Percentiles rank a stretch among this genome's conserved stretches.
Conservation (phyloP, 1,140 invertebrate genomes). For the Heliothis virescens region DNA sequence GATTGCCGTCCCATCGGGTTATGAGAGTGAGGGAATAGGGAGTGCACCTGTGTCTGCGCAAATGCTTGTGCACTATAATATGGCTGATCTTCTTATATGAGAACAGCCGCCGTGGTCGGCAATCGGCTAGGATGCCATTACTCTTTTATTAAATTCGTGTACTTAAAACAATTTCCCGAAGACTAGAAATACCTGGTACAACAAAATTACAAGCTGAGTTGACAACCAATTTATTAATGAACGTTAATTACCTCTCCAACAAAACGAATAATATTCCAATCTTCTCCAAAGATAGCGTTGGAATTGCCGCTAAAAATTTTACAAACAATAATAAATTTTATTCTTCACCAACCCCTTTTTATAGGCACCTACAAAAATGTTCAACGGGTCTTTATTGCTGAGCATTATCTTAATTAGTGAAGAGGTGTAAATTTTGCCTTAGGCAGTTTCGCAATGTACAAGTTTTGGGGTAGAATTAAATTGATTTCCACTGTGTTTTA, state of each 20-base stretch:
- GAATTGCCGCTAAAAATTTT: background rate
- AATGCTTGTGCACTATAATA: too few relatives aligned
- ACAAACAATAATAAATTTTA: constrained; percentile 28
- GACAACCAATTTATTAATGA: too few relatives aligned
- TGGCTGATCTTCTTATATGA: too few relatives aligned
- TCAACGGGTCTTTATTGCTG: constrained; percentile 12
- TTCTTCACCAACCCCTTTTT: constrained; percentile 17
- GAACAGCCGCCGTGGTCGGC: too few relatives aligned
- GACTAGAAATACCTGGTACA: too few relatives aligned
- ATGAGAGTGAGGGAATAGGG: too few relatives aligned
- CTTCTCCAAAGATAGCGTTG: background rate
- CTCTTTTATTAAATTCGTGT: too few relatives aligned
- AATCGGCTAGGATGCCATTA: too few relatives aligned
- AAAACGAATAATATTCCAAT: background rate
- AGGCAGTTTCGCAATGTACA: constrained; percentile 3
- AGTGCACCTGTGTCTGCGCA: too few relatives aligned
- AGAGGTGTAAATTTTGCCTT: constrained; percentile 26
- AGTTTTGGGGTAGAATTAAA: background rate
- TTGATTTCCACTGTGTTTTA: background rate
- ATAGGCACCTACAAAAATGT: constrained; percentile 9
- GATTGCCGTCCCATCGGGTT: too few relatives aligned
- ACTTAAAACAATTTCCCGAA: too few relatives aligned
- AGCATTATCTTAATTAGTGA: constrained; percentile 34
- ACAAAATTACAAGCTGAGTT: too few relatives aligned
- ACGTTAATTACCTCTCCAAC: background rate